Base-by-base conservation (phyloP, 2,888 invertebrate species). In the Watsonalla cultraria region DNA sequence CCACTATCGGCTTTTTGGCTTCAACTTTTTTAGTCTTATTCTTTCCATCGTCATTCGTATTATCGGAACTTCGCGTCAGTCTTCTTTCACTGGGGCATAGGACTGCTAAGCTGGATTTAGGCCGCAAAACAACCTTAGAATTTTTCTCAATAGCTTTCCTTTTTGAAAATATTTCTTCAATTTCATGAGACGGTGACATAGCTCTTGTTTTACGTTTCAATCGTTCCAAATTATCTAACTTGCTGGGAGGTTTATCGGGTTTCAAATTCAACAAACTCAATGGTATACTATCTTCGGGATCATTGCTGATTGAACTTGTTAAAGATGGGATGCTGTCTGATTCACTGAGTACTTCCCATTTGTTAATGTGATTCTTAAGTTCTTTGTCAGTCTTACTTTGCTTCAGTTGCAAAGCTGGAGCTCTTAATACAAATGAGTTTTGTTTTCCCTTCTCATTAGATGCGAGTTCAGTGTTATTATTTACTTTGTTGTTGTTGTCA, bases 281-380 rank as follows among this genome's bases (percentile, higher is more conserved):
- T 24, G 91, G 92, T 64, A 93, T 93, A 58, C 91, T 86, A 63
- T 93, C 93, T 68, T 93, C 93, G n/a, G 92, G 92, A 61, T 91
- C 91, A 60, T 90, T 90, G 49, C 90, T 78, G 33, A 89, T 63
- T n/a, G 90, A 87, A 66, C 90, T 88, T 8, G 86, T 72, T 54
- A 91, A 67, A 47, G 91, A 90, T 4, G 93, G 92, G 62, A 93
- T 87, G 68, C 92, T 93, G 59, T 93, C 93, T 35, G 92, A 91
- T 65, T 93, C 93, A 73, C 93, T 93, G 51, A 92, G 83, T 5
- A 91, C 88, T 72, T 93, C 93, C 92, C 92, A 92, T 76, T 92
- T 92, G 54, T 90, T 89, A 0, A 90, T 71, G 55, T 88, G 84
- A 57, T 79, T 86, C 65, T 82, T 89, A 11, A 81, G 51, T 52